phyloP scores from a whole-genome alignment of 1,140 invertebrate species.

The Anadara kagoshimensis region DNA sequence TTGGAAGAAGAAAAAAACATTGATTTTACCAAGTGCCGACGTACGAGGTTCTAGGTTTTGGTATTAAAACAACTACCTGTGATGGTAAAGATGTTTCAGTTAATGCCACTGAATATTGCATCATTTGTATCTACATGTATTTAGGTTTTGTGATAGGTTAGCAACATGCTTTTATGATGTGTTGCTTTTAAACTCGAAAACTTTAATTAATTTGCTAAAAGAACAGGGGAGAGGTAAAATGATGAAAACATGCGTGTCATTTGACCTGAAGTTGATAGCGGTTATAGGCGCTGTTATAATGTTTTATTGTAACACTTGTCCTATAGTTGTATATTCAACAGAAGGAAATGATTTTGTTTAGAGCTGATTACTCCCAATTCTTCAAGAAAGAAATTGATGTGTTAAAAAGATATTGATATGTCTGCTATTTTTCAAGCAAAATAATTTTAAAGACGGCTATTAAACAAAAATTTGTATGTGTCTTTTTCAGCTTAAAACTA shows the following conservation, averaged over 20 bases:
- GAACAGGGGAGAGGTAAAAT: slow-evolving; percentile 18
- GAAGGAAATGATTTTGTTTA: slow-evolving; percentile 26
- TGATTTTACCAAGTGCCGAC: too few species aligned
- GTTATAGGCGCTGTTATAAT: not conserved
- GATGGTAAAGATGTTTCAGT: too few species aligned
- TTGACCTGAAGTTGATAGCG: slow-evolving; percentile 33
- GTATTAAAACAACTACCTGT: too few species aligned
- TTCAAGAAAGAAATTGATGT: not conserved
- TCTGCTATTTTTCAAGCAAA: not conserved
- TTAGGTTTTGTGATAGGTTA: too few species aligned
- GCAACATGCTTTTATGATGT: too few species aligned
- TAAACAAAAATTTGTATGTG: slow-evolving; percentile 9
- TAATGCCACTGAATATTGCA: too few species aligned
- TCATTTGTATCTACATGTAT: too few species aligned
- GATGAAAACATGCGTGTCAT: slow-evolving; percentile 62
- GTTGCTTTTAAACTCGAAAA: too few species aligned
- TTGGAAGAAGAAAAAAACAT: too few species aligned
- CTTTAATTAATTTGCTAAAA: too few species aligned
- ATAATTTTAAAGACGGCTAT: not conserved
- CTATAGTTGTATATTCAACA: not conserved
- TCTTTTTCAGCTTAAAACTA: slow-evolving; percentile 64
- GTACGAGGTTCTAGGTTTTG: too few species aligned
- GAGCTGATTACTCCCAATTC: slow-evolving; percentile 26
- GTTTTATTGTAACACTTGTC: slow-evolving; percentile 11
- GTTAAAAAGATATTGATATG: not conserved